These are phyloP conservation scores for Caenorhabditis becei DNA, from an alignment of 2,888 invertebrate species.

Conservation along the genomic window DNA sequence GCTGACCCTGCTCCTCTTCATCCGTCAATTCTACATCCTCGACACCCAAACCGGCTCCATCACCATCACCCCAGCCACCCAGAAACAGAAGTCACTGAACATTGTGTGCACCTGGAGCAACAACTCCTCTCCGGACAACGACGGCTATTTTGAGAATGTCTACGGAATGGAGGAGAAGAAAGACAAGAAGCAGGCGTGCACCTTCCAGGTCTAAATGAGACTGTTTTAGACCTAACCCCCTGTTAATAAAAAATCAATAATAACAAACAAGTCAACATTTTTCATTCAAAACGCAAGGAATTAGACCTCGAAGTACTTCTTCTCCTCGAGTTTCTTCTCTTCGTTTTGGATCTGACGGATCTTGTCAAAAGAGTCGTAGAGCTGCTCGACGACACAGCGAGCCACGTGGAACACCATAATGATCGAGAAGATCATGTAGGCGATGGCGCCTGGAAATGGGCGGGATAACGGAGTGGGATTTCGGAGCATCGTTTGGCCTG, in stretches of 20 bases:
- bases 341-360: conserved; percentile 25
- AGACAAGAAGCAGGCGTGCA: no score
- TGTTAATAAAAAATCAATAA: no score
- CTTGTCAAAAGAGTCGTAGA: conserved; percentile 21
- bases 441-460: conserved; percentile 27
- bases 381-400: conserved; percentile 23
- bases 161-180: background rate
- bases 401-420: conserved; percentile 27
- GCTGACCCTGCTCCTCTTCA: background rate
- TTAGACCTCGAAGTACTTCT: background rate
- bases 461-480: no score
- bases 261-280: no score
- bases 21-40: background rate
- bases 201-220: no score
- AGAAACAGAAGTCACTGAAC: background rate
- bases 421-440: conserved; percentile 28
- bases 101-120: background rate
- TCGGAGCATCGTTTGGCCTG: no score
- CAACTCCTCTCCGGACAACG: background rate
- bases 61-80: background rate
- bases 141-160: conserved; percentile 13
- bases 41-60: background rate
- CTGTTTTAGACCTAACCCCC: no score
- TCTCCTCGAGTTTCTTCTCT: background rate
- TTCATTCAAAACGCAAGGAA: no score